These are phyloP conservation scores for Sitta europaea DNA, from an alignment of 2,113 vertebrate genomes.

Conservation along the genomic window DNA sequence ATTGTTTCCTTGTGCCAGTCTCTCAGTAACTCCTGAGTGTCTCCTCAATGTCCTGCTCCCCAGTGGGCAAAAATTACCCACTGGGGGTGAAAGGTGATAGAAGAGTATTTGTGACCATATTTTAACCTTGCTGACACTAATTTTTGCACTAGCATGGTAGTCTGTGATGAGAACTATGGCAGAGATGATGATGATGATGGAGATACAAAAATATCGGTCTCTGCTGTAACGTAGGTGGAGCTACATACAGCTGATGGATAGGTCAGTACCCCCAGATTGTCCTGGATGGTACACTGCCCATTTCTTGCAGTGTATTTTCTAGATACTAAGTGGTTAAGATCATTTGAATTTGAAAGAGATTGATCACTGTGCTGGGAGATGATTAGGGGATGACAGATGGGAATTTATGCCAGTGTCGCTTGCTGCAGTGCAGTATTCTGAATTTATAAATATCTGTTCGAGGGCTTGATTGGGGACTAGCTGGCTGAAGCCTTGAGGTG, in stretches of 20 bases:
- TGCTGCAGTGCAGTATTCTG: slow-evolving; percentile 38
- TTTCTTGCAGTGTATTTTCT: neutral
- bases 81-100: neutral
- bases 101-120: neutral
- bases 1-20: neutral
- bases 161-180: neutral
- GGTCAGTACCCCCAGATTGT: neutral
- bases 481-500: slow-evolving; percentile 5
- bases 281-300: neutral
- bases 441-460: slow-evolving; percentile 27
- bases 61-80: neutral
- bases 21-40: neutral
- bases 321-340: neutral
- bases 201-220: neutral
- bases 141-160: neutral
- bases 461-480: slow-evolving; percentile 19
- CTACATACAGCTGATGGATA: neutral
- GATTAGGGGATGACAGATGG: slow-evolving; percentile 36
- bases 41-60: neutral
- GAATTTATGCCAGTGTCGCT: neutral
- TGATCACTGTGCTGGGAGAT: slow-evolving; percentile 8
- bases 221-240: neutral
- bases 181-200: neutral
- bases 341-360: slow-evolving; percentile 9
- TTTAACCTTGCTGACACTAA: neutral